Percentiles rank a stretch among this genome's conserved stretches.
Evolutionary conservation across 2,113 vertebrate species (phyloP).

Genomic region (Pavo muticus): DNA sequence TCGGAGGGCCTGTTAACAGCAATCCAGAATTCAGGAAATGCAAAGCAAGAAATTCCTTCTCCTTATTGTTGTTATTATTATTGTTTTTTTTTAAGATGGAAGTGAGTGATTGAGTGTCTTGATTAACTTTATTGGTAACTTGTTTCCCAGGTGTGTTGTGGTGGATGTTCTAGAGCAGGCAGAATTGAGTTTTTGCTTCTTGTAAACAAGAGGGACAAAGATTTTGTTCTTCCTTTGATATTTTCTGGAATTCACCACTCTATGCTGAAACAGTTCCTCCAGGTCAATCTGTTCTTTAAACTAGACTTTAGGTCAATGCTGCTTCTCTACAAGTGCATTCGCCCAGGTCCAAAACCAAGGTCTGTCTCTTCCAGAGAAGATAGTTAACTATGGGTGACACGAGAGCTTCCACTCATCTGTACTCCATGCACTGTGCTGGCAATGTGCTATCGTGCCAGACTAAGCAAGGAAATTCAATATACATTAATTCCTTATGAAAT

Average conservation of each 20-base stretch:
- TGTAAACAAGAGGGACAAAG: not conserved
- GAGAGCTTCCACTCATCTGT: not conserved
- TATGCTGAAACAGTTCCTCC: not conserved
- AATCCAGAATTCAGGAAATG: not conserved
- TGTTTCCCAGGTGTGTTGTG: not conserved
- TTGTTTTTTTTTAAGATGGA: not conserved
- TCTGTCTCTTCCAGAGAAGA: not conserved
- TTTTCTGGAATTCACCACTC: not conserved
- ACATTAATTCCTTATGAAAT: not conserved
- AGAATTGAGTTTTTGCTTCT: not conserved
- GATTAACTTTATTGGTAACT: not conserved
- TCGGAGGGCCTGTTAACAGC: not conserved
- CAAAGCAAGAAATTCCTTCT: slow-evolving; percentile 6
- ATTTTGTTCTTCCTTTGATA: not conserved
- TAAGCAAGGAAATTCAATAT: not conserved
- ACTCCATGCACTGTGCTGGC: not conserved
- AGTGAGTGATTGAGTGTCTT: not conserved
- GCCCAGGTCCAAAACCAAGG: not conserved
- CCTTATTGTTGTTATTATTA: not conserved
- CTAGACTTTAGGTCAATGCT: not conserved
- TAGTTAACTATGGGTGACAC: not conserved
- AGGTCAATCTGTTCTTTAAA: not conserved
- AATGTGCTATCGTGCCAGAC: not conserved
- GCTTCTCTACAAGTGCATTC: not conserved
- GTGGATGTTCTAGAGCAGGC: not conserved